Evolutionary conservation across 2,113 vertebrate species (phyloP), one percentile per base, ranked within the genome.

Genomic region (Hypanus sabinus): DNA sequence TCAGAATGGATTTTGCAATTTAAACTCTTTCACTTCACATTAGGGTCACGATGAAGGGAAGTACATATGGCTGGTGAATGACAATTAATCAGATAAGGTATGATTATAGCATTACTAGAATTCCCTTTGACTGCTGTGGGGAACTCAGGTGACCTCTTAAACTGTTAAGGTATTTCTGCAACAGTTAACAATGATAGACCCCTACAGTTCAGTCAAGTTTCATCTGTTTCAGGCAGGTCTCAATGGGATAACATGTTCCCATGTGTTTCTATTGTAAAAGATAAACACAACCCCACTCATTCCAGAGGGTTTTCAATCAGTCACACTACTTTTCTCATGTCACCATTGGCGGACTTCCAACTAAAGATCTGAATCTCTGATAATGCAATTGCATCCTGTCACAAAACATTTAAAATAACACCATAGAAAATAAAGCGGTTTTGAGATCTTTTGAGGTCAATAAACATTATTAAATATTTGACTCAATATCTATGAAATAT

Each of bases 31-130:
- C 83, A 87, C 60, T 87, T 87, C 85, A 68, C 16, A 12, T 18
- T 3, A 57, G 30, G 30, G 27, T 62, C 60, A 68, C 0, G 57
- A 65, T 65, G n/a, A 87, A n/a, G 60, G 60, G 60, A 90, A 90
- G 6, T 68, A 14, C 12, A 65, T 90, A 65, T 90, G 65, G 30
- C 16, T 90, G 6, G 85, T 65, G 85, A 90, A 33, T 65, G 83
- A 65, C 60, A 90, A 65, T 65, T 90, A 90, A 65, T 90, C n/a
- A 65, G 85, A 88, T 88, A 88, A 88, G 83, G 18, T 90, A 65
- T 90, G 62, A 90, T 90, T 36, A 90, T 33, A 90, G 60, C 85
- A 65, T 90, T 90, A 62, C 60, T 88, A 27, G 83, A 88, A 88
- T 88, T 88, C 83, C 57, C 83, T 88, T 62, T 30, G 60, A 88